A percentile compares a stretch with the other conserved stretches of the same genome.
These are phyloP conservation scores for Pipistrellus nathusii DNA, from an alignment of 2,797 vertebrate genomes.

Conservation along the genomic window DNA sequence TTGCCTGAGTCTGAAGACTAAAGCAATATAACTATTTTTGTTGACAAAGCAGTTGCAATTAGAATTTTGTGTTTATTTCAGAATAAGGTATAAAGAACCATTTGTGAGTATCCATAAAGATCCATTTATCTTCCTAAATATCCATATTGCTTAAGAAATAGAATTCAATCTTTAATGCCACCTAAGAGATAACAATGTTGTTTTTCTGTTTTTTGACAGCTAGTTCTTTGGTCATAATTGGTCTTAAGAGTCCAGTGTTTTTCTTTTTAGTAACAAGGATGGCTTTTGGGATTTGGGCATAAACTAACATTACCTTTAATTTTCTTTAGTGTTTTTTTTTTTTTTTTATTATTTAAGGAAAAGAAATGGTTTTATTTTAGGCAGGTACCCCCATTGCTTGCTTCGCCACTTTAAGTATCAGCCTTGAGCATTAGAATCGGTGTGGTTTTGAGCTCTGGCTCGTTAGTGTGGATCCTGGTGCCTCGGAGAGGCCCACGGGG, in stretches of 20 bases:
- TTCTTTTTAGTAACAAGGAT: not conserved
- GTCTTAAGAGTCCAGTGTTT: not conserved
- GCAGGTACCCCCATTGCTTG: not conserved
- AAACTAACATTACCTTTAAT: conserved; percentile 26
- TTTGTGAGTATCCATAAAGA: not conserved
- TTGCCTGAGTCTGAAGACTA: conserved; percentile 12
- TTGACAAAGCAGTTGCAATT: conserved; percentile 14
- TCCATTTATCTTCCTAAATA: conserved; percentile 18
- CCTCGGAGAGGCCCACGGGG: not conserved
- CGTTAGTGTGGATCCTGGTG: not conserved
- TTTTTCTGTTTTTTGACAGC: not conserved
- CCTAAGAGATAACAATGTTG: not conserved
- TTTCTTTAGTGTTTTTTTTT: not conserved
- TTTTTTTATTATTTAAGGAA: not conserved
- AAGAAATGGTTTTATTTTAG: not conserved
- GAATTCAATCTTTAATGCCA: not conserved
- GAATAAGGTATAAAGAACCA: not conserved
- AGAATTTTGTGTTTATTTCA: conserved; percentile 59
- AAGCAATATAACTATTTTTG: conserved; percentile 30
- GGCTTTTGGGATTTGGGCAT: not conserved
- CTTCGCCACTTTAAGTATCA: not conserved
- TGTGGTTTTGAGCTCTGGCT: conserved; percentile 29
- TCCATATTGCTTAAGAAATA: not conserved
- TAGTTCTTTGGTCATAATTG: not conserved
- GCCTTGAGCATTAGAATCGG: not conserved